Evolutionary conservation across 2,888 invertebrate genomes (phyloP), one percentile per base, ranked within the genome.

Genomic region (Eristalinus aeneus): DNA sequence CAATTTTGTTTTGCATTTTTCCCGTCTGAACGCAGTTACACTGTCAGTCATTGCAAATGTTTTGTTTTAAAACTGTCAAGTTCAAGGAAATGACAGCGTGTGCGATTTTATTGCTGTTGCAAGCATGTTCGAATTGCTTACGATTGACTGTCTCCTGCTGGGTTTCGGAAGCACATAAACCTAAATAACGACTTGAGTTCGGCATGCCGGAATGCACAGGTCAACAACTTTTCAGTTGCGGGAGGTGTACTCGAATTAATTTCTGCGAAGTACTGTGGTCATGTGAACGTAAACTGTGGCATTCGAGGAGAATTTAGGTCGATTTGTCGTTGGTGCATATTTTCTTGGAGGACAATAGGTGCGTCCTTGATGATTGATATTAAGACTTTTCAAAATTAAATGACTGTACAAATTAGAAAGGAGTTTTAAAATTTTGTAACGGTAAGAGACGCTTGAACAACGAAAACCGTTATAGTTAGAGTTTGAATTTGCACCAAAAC

Each of bases 61-160:
- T 81, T 85, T 81, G 76, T 36, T 76, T 75, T 76, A 31, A 22
- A 53, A 32, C 64, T 85, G 81, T 85, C 85, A 85, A 85, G 85
- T 85, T 85, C 85, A 85, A 77, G 85, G 81, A 81, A 85, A 85
- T 73, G n/a, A 73, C 73, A 80, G 64, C 58, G 64, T 73, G 31
- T 73, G 73, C 81, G 58, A 20, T 64, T 73, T 76, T 71, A 39
- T 56, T 65, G 75, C 84, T 27, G 27, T 27, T 3, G 27, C 2
- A 27, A 2, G 75, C 75, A 84, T 79, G 75, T 74, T 34, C 71
- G 58, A 75, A 68, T 63, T 73, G 73, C 73, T 81, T 67, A 58
- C 39, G 76, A 27, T 63, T 1, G 36, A 61, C 32, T n/a, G 9
- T 53, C 61, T 9, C 79, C 31, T 46, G 64, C 32, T 1, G 23